A percentile compares a stretch with the other conserved stretches of the same genome.
These are phyloP conservation scores for Crocodylus rhombifer DNA, from an alignment of 2,797 vertebrate species.

Conservation along the genomic window DNA sequence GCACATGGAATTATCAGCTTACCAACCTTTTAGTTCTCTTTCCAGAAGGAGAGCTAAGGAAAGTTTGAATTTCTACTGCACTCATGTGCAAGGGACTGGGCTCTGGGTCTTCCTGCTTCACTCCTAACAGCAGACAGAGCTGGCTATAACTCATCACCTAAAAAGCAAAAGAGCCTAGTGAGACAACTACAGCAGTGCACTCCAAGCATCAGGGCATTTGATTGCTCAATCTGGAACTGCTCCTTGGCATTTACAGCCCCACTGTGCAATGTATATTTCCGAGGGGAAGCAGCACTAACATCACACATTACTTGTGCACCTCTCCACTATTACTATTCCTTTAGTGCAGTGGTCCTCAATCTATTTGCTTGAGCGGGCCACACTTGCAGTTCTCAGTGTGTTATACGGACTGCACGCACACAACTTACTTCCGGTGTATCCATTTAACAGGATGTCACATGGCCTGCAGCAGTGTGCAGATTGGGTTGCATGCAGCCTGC, in stretches of 20 bases:
- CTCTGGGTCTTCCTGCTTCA: conserved; percentile 85
- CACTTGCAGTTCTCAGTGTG: neutral
- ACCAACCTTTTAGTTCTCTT: conserved; percentile 88
- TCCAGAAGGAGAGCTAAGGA: conserved; percentile 93
- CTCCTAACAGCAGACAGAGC: conserved; percentile 89
- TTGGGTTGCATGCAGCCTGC: neutral
- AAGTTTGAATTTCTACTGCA: conserved; percentile 86
- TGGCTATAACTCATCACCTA: conserved; percentile 93
- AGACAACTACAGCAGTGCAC: neutral
- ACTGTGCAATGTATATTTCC: neutral
- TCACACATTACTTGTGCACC: neutral
- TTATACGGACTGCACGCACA: neutral
- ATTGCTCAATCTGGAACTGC: neutral
- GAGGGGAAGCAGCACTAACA: neutral
- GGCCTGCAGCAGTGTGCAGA: neutral
- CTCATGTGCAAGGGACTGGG: conserved; percentile 80
- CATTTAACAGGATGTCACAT: no score
- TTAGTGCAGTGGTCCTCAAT: neutral
- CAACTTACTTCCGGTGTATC: neutral
- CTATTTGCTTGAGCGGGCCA: neutral
- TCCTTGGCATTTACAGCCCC: neutral
- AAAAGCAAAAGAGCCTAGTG: neutral
- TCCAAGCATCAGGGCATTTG: neutral
- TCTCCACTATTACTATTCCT: neutral
- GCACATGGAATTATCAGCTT: neutral